Evolutionary conservation across 2,888 invertebrate species (phyloP).

Genomic region (Calephelis perditalis): DNA sequence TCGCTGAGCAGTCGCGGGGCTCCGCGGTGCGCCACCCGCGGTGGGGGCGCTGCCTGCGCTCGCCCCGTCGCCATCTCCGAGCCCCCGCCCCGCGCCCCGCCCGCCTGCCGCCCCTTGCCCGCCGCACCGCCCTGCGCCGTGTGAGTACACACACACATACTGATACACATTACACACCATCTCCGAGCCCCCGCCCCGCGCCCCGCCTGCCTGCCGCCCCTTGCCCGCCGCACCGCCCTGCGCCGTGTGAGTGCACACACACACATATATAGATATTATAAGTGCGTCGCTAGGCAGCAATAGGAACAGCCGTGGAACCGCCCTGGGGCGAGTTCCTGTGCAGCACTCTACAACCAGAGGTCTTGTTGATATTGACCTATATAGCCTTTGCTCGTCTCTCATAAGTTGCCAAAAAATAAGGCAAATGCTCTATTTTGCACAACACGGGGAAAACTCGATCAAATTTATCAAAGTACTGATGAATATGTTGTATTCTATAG

Average conservation of each 20-base stretch:
- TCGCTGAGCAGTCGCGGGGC: slow-evolving; percentile 92
- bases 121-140: slow-evolving; percentile 84
- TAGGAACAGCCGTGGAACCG: too few species aligned
- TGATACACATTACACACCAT: too few species aligned
- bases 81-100: slow-evolving; percentile 79
- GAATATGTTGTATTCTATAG: slow-evolving; percentile 62
- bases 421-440: too few species aligned
- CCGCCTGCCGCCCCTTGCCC: slow-evolving; percentile 41
- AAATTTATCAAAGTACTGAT: too few species aligned
- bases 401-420: too few species aligned
- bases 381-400: too few species aligned
- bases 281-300: too few species aligned
- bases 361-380: too few species aligned
- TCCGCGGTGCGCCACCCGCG: slow-evolving; percentile 88
- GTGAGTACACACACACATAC: slow-evolving; percentile 63
- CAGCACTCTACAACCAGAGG: too few species aligned
- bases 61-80: slow-evolving; percentile 63
- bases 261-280: too few species aligned
- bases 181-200: slow-evolving; percentile 87
- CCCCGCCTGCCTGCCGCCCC: slow-evolving; percentile 40
- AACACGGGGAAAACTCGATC: too few species aligned
- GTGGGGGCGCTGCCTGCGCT: slow-evolving; percentile 58
- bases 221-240: slow-evolving; percentile 76
- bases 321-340: too few species aligned
- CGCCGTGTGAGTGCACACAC: slow-evolving; percentile 81